Evolutionary conservation across 2,113 vertebrate genomes (phyloP).

Genomic region (Ranitomeya variabilis): DNA sequence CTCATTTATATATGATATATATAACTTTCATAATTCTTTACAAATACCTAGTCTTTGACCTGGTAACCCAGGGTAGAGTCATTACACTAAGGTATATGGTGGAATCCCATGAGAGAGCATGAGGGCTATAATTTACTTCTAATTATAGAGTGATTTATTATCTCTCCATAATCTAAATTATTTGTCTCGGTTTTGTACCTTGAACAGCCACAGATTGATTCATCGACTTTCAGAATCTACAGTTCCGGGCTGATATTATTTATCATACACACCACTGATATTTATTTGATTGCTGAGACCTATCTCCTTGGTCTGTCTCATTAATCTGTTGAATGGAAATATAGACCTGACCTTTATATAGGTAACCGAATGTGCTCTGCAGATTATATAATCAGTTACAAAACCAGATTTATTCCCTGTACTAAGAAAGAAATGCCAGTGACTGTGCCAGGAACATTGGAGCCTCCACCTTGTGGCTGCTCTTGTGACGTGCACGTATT

Average conservation of each 20-base stretch:
- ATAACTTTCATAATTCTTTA: background rate
- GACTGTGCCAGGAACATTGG: background rate
- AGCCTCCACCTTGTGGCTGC: conserved; percentile 35
- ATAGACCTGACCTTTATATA: background rate
- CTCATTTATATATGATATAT: background rate
- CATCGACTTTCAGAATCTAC: conserved; percentile 1
- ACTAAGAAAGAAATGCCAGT: background rate
- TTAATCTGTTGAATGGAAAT: background rate
- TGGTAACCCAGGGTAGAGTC: background rate
- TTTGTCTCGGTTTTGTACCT: conserved; percentile 5
- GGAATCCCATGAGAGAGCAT: background rate
- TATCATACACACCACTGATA: background rate
- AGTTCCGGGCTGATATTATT: background rate
- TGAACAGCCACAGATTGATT: conserved; percentile 14
- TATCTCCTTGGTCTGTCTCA: background rate
- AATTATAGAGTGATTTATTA: conserved; percentile 1
- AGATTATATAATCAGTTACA: background rate
- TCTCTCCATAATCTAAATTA: background rate
- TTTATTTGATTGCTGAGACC: background rate
- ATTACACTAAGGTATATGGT: background rate
- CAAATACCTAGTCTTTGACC: conserved; percentile 14
- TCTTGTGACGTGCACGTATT: background rate
- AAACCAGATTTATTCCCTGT: background rate
- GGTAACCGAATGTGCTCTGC: background rate
- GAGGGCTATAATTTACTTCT: background rate